Conservation (phyloP, 2,888 invertebrate genomes). For the Helobdella robusta region DNA sequence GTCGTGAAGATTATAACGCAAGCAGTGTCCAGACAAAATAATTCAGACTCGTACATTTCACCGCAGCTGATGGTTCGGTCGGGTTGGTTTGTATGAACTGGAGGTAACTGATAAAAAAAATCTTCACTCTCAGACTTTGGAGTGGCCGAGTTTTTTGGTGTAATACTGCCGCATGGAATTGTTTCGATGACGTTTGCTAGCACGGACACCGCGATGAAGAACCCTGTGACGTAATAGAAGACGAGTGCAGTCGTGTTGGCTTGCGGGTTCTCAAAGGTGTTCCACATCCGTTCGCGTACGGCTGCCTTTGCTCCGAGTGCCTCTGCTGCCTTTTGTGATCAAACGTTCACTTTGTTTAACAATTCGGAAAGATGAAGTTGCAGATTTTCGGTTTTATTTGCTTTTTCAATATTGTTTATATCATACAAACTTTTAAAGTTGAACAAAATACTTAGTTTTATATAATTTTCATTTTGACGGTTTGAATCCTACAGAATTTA, state of each 20-base stretch:
- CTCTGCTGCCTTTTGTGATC: constrained; percentile 11
- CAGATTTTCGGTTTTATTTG: too few relatives aligned
- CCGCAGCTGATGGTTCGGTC: constrained; percentile 59
- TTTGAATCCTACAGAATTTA: too few relatives aligned
- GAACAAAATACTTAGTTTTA: too few relatives aligned
- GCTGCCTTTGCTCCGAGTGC: constrained; percentile 66
- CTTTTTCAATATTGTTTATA: too few relatives aligned
- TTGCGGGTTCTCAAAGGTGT: constrained; percentile 96
- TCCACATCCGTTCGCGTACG: constrained; percentile 81
- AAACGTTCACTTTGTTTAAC: too few relatives aligned
- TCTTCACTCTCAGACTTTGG: not conserved
- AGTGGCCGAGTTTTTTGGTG: not conserved
- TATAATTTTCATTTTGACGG: too few relatives aligned
- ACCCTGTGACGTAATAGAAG: constrained; percentile 98
- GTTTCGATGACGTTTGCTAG: constrained; percentile 98
- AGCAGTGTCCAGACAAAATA: constrained; percentile 98
- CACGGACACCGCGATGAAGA: constrained; percentile 98
- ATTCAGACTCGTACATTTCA: constrained; percentile 79
- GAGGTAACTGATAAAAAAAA: constrained; percentile 51
- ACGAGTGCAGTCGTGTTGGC: constrained; percentile 94
- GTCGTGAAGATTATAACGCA: constrained; percentile 99
- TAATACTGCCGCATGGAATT: constrained; percentile 67
- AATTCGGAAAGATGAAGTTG: too few relatives aligned
- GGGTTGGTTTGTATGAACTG: constrained; percentile 28
- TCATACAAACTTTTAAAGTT: too few relatives aligned